A percentile compares a stretch with the other conserved stretches of the same genome.
phyloP scores from a whole-genome alignment of 2,797 vertebrate species.

The Phrynocephalus vlangalii region DNA sequence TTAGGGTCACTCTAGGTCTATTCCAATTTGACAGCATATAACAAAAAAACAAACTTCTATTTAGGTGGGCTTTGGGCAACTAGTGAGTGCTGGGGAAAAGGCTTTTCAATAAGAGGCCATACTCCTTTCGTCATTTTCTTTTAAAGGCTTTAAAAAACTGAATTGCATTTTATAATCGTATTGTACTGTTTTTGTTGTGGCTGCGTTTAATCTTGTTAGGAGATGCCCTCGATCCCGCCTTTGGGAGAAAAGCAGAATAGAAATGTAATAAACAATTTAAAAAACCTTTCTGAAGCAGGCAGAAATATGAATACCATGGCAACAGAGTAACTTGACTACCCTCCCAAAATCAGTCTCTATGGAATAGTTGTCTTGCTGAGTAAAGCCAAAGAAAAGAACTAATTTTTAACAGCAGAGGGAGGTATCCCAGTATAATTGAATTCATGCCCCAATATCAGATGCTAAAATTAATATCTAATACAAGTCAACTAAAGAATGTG shows the following conservation, averaged over 20 bases:
- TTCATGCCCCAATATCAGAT: background rate
- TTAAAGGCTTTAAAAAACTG: background rate
- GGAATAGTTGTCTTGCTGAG: background rate
- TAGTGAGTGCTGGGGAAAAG: too few species aligned
- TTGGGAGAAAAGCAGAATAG: background rate
- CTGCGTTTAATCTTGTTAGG: too few species aligned
- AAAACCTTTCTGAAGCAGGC: background rate
- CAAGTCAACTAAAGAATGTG: background rate
- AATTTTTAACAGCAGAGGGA: background rate
- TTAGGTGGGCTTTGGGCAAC: too few species aligned
- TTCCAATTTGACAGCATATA: too few species aligned
- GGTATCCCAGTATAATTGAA: background rate
- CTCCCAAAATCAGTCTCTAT: too few species aligned
- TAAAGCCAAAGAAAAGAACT: background rate
- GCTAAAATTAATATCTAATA: background rate
- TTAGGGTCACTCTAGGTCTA: too few species aligned
- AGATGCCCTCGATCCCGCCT: too few species aligned
- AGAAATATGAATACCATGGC: background rate
- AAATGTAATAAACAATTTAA: background rate
- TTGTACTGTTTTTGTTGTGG: too few species aligned
- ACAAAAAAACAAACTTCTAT: too few species aligned
- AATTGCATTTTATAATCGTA: too few species aligned
- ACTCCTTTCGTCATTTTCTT: too few species aligned
- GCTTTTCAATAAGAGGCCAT: too few species aligned
- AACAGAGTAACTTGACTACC: background rate